phyloP scores from a whole-genome alignment of 2,888 invertebrate genomes.

The Reticulitermes lucifugus region DNA sequence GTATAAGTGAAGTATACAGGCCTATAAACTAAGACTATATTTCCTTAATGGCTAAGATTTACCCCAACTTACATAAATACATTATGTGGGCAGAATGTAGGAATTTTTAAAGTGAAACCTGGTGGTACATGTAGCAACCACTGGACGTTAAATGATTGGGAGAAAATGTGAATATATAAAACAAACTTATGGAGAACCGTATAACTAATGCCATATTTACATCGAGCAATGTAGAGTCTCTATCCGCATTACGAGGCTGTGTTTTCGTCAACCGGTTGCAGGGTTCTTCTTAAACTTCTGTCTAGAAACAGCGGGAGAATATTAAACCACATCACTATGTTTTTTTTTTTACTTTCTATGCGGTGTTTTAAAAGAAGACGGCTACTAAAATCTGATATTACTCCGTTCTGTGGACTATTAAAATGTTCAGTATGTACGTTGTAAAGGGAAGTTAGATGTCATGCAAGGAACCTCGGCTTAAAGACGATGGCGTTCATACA shows the following conservation, averaged over 20 bases:
- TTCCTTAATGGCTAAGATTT: too few relatives aligned
- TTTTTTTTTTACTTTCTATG: not conserved
- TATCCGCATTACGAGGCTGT: not conserved
- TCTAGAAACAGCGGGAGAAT: not conserved
- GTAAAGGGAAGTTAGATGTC: not conserved
- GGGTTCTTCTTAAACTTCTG: not conserved
- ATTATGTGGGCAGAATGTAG: too few relatives aligned
- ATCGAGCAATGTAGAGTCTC: too few relatives aligned
- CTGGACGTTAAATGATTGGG: too few relatives aligned
- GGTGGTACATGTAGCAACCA: too few relatives aligned
- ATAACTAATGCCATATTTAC: too few relatives aligned
- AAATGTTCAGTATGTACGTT: not conserved
- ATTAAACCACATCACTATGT: not conserved
- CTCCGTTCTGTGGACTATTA: constrained; percentile 2
- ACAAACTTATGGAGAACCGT: too few relatives aligned
- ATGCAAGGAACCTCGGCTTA: not conserved
- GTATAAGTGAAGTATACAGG: too few relatives aligned
- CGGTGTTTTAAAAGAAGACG: not conserved
- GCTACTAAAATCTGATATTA: not conserved
- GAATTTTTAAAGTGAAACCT: too few relatives aligned
- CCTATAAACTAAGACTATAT: too few relatives aligned
- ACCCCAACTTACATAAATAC: too few relatives aligned
- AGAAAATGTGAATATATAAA: too few relatives aligned
- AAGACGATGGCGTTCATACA: not conserved
- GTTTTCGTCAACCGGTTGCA: not conserved